A percentile compares a stretch with the other conserved stretches of the same genome.
Conservation (phyloP, 1,140 invertebrate genomes). For the Palaemon carinicauda region DNA sequence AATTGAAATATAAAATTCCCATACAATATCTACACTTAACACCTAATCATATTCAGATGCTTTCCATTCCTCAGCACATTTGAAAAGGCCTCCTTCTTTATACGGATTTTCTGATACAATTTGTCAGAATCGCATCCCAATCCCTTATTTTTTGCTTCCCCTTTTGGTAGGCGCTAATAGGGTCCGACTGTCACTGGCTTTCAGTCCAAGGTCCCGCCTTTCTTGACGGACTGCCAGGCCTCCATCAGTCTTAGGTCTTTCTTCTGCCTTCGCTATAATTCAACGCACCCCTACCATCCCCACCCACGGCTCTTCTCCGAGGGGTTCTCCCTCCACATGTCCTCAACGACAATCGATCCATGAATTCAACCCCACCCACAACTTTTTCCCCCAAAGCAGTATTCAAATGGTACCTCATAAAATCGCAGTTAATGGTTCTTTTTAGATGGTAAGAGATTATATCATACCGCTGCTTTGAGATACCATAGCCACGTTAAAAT, state of each 20-base stretch:
- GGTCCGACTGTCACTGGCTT: background rate
- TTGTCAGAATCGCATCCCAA: background rate
- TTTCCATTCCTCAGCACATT: background rate
- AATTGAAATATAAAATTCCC: no score
- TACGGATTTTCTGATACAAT: background rate
- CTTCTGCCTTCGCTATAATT: background rate
- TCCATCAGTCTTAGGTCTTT: constrained; percentile 7
- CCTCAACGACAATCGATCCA: no score
- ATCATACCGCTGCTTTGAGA: no score
- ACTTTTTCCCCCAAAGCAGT: no score
- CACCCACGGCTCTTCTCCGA: background rate
- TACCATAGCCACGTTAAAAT: no score
- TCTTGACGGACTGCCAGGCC: constrained; percentile 35
- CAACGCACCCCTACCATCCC: background rate
- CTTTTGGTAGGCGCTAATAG: background rate
- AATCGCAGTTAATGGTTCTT: no score
- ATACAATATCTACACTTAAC: no score
- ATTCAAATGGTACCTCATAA: no score
- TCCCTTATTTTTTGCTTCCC: background rate
- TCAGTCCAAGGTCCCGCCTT: background rate
- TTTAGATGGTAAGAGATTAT: no score
- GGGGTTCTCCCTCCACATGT: no score
- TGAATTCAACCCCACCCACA: no score
- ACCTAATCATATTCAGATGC: background rate
- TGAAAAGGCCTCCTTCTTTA: background rate